Percentiles rank a stretch among this genome's conserved stretches.
Conservation (phyloP, 2,888 invertebrate genomes). For the Melitaea athalia region DNA sequence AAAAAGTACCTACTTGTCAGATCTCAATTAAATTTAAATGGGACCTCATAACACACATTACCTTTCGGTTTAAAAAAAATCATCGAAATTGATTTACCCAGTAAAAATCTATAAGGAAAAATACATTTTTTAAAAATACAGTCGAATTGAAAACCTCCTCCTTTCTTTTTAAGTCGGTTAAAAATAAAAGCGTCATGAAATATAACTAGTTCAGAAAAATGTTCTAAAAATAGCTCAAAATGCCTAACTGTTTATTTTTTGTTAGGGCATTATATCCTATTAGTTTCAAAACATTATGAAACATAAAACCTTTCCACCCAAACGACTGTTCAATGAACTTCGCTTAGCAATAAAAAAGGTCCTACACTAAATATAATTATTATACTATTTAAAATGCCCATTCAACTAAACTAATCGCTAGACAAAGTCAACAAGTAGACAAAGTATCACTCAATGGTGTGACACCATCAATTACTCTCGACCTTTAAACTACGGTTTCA, state of each 20-base stretch:
- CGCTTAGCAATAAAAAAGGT: not conserved
- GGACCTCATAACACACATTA: no score
- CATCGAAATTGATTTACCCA: no score
- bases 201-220: no score
- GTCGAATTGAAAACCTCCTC: no score
- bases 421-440: constrained; percentile 38
- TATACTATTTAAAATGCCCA: constrained; percentile 29
- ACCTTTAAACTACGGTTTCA: constrained; percentile 55
- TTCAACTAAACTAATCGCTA: constrained; percentile 37
- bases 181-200: no score
- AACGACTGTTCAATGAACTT: constrained; percentile 9
- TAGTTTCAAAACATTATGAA: not conserved
- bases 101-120: no score
- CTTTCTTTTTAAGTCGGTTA: no score
- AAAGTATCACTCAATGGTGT: constrained; percentile 43
- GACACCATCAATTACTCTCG: constrained; percentile 51
- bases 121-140: no score
- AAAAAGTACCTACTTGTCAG: no score
- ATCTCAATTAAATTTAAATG: no score
- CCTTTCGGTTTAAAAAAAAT: no score
- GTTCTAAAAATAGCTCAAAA: not conserved
- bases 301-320: constrained; percentile 1
- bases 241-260: not conserved
- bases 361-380: constrained; percentile 14
- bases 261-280: not conserved